These are phyloP conservation scores for Micoletzkya japonica DNA, from an alignment of 2,888 invertebrate genomes.

Conservation along the genomic window DNA sequence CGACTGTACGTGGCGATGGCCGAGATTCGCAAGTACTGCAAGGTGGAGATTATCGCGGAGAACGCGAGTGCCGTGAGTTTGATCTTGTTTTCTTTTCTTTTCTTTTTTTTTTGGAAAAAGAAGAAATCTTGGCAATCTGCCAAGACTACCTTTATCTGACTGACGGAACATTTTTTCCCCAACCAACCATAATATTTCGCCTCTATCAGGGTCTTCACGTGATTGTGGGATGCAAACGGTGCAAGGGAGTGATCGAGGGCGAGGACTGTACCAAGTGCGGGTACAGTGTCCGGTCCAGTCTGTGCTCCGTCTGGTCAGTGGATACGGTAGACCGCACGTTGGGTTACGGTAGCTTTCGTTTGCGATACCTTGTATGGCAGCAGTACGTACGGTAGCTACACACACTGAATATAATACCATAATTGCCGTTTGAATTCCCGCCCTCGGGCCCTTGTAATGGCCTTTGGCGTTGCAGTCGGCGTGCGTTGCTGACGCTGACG, in stretches of 20 bases:
- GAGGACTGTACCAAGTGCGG: constrained; percentile 37
- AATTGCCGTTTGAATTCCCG: no score
- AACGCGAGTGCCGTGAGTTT: constrained; percentile 32
- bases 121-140: no score
- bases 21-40: constrained; percentile 37
- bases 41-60: constrained; percentile 32
- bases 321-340: no score
- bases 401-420: no score
- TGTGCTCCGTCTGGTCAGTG: constrained; percentile 37
- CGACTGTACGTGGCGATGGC: constrained; percentile 37
- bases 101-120: no score
- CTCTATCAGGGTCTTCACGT: constrained; percentile 30
- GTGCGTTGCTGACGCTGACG: constrained; percentile 20
- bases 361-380: no score
- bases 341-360: no score
- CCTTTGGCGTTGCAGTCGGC: constrained; percentile 31
- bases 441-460: no score
- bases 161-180: no score
- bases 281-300: constrained; percentile 2
- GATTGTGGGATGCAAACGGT: constrained; percentile 31
- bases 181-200: neutral
- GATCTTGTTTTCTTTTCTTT: neutral
- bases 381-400: no score
- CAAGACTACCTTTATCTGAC: no score
- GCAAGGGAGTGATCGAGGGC: constrained; percentile 30